Base-by-base conservation (phyloP, 2,113 vertebrate species). In the Pluvialis apricaria region DNA sequence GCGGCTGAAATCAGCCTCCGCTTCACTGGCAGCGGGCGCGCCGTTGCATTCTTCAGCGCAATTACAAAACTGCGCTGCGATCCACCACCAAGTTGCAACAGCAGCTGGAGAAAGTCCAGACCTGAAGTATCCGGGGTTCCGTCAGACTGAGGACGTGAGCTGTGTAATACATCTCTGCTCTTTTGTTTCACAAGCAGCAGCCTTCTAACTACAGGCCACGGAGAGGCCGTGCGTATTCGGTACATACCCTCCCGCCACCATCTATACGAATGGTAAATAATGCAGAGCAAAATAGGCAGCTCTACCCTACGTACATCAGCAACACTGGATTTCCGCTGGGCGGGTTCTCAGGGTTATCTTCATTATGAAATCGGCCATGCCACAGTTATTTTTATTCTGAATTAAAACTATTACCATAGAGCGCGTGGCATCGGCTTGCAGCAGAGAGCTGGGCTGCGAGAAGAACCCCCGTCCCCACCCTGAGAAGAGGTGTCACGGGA, bases 1-100 rank as follows among this genome's bases (percentile, higher is more conserved):
- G 4, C 0, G 3, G 84, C 64, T 54, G 47, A 29, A 18, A 26
- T 12, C 55, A 78, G 54, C 76, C 92, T 32, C 36, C 4, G 8
- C 45, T 11, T 17, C 5, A 1, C 70, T 5, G 55, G 77, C 77
- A 52, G 77, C 0, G 6, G 82, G 78, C 0, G 0, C 8, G 36
- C 36, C 9, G 45, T 4, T 2, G 1, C n/a, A 10, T 45, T 45
- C 47, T 16, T 32, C 34, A 22, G 38, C 17, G 44, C 70, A 45
- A 15, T 11, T 38, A 26, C 66, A 82, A 19, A 85, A 19, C 40
- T 7, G 32, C 0, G 0, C 61, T 64, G 52, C 73, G 25, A 52
- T 13, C 66, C 85, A 82, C 65, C 70, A 69, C 54, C 38, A n/a
- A 47, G 29, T 10, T 77, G 54, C 60, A 71, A n/a, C n/a, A 44